Percentiles rank a stretch among this genome's conserved stretches.
Conservation (phyloP, 1,140 invertebrate species). For the Eubasilissa regina region DNA sequence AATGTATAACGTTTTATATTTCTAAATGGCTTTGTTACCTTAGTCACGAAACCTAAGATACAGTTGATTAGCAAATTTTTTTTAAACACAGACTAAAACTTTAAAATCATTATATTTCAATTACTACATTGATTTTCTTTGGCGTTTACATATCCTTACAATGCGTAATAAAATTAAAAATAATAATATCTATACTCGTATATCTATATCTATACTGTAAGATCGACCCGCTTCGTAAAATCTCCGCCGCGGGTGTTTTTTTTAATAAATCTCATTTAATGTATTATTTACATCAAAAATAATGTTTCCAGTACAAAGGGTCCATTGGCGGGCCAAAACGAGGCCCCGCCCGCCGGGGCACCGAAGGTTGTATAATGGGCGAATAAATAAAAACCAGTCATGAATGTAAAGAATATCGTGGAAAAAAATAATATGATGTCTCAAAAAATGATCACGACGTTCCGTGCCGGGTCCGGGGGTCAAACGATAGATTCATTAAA, state of each 20-base stretch:
- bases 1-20: no score
- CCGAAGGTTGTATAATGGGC: constrained; percentile 34
- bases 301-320: constrained; percentile 10
- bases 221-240: not conserved
- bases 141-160: no score
- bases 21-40: no score
- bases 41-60: no score
- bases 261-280: constrained; percentile 14
- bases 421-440: constrained; percentile 39
- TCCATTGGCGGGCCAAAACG: constrained; percentile 21
- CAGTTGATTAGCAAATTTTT: no score
- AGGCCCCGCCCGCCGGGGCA: not conserved
- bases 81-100: no score
- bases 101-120: no score
- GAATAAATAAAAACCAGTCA: constrained; percentile 47
- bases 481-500: constrained; percentile 10
- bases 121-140: no score
- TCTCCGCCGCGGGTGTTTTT: constrained; percentile 1
- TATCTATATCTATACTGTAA: no score
- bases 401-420: constrained; percentile 45
- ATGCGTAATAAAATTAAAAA: no score
- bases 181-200: no score
- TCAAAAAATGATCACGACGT: constrained; percentile 34
- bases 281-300: constrained; percentile 22
- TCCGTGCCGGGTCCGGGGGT: constrained; percentile 2